Base-by-base conservation (phyloP, 2,888 invertebrate species). In the Oegoconia quadripuncta region DNA sequence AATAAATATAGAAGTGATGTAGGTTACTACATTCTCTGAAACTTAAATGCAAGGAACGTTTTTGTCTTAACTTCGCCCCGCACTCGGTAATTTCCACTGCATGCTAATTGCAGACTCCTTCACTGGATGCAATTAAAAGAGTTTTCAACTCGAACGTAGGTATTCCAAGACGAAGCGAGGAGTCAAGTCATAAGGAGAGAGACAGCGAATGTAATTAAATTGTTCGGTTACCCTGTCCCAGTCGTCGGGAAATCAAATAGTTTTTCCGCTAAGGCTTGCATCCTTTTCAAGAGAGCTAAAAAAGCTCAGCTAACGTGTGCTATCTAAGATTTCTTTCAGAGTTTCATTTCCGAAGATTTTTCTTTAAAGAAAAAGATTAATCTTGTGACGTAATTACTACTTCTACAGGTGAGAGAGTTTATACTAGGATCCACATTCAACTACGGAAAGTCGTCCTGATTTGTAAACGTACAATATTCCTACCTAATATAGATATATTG, bases 161-260 rank as follows among this genome's bases (percentile, higher is more conserved):
- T 63, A 59, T 67, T 67, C 62, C 55, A 20, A 30, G 34, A 23
- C 22, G 33, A 14, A 12, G 35, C 28, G 11, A 20, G 14, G 27
- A 9, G 30, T 30, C 55, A 67, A 70, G 64, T 63, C 58, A 63
- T 48, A 67, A 50, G 62, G 59, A 76, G 64, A 64, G 68, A 69
- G 74, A 75, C 44, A 50, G 64, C 59, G 58, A 67, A 66, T 73
- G 69, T 77, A 78, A 80, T 80, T 79, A 79, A 79, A 79, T 81
- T 75, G 76, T 78, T 74, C 73, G 62, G 64, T 63, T 52, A 56
- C 59, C 56, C 51, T 66, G 59, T 64, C 60, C 59, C 52, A 49
- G 59, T 67, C 60, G 56, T 61, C 53, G 60, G 52, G 60, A 61
- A 71, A 72, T 75, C 66, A 65, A 72, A 73, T 68, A 71, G 71